Evolutionary conservation across 2,113 vertebrate genomes (phyloP).

Genomic region (Cynopterus brachyotis): DNA sequence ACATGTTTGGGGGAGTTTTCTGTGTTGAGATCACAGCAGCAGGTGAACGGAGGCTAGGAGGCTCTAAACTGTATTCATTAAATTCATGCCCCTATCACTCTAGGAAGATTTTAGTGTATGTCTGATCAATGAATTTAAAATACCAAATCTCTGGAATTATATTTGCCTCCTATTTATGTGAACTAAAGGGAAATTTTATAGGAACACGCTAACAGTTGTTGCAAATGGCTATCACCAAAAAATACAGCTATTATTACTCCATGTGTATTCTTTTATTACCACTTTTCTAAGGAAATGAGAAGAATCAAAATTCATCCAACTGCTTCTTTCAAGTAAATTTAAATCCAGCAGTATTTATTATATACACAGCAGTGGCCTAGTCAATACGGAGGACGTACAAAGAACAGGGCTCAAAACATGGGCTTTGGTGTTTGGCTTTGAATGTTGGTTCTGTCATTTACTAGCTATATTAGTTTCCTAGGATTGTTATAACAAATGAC

Average conservation of each 20-base stretch:
- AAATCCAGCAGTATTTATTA: not conserved
- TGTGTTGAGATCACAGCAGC: not conserved
- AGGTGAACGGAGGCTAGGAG: not conserved
- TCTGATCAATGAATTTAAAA: not conserved
- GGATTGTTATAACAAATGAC: not conserved
- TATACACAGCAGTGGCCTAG: not conserved
- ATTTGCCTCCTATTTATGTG: not conserved
- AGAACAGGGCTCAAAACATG: not conserved
- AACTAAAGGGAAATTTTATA: not conserved
- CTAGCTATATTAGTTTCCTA: not conserved
- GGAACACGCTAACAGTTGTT: not conserved
- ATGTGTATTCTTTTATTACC: not conserved
- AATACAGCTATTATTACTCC: not conserved
- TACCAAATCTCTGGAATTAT: not conserved
- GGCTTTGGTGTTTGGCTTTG: not conserved
- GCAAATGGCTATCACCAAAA: not conserved
- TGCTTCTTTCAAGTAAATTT: not conserved
- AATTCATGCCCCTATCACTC: not conserved
- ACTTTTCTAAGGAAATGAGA: slow-evolving; percentile 22
- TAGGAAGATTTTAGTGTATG: not conserved
- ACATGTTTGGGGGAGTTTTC: not conserved
- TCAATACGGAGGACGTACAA: not conserved
- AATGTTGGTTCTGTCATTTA: not conserved
- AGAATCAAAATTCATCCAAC: not conserved
- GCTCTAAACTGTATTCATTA: not conserved